These are phyloP conservation scores for Tragelaphus buxtoni DNA, from an alignment of 2,113 vertebrate species.

Conservation along the genomic window DNA sequence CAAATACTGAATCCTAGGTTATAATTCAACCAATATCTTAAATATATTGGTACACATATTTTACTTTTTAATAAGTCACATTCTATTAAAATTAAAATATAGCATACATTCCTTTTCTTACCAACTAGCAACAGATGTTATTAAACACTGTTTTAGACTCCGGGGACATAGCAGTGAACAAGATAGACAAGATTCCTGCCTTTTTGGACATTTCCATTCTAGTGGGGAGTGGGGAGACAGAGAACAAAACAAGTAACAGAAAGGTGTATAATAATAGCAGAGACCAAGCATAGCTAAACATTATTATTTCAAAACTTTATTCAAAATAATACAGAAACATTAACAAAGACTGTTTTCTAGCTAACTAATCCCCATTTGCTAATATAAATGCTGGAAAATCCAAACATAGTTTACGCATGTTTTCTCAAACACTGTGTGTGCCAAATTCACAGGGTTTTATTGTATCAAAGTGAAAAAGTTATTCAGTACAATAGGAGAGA, in stretches of 20 bases:
- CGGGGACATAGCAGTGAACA: neutral
- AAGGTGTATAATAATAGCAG: neutral
- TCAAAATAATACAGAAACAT: neutral
- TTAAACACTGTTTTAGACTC: neutral
- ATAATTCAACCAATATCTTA: neutral
- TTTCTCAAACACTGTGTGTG: neutral
- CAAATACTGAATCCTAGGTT: neutral
- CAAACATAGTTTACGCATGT: neutral
- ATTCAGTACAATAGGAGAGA: neutral
- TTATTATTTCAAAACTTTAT: neutral
- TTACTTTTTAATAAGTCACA: neutral
- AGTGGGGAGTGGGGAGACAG: neutral
- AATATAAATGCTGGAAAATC: neutral
- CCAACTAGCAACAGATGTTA: neutral
- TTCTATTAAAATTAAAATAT: neutral
- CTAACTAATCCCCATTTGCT: neutral
- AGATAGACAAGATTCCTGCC: neutral
- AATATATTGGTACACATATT: neutral
- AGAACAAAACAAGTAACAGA: neutral
- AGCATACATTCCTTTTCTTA: neutral
- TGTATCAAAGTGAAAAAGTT: neutral
- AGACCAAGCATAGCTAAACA: neutral
- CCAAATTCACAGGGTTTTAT: neutral
- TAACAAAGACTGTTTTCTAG: neutral
- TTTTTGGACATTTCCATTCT: neutral